Evolutionary conservation across 2,113 vertebrate species (phyloP).

Genomic region (Atlantisia rogersi): DNA sequence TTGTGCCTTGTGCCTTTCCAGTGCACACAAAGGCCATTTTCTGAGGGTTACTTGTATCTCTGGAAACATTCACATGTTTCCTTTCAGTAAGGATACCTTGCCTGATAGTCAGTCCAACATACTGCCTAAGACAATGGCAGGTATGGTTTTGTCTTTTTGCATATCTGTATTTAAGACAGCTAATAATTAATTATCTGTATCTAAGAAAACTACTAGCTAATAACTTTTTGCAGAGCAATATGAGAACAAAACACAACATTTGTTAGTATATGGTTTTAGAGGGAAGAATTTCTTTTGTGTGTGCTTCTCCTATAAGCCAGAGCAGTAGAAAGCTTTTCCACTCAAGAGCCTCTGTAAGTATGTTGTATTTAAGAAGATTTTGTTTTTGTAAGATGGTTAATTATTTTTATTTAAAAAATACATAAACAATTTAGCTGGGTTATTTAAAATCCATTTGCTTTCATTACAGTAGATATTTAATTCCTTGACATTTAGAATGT

Average conservation of each 20-base stretch:
- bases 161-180: background rate
- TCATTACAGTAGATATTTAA: background rate
- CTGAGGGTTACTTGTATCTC: background rate
- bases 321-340: constrained; percentile 28
- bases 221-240: background rate
- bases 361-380: constrained; percentile 9
- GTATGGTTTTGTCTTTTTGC: background rate
- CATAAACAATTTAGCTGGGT: constrained; percentile 5
- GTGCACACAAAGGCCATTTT: background rate
- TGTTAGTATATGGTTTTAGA: background rate
- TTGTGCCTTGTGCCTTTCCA: background rate
- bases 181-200: background rate
- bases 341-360: background rate
- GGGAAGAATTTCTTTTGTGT: constrained; percentile 1
- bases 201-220: background rate
- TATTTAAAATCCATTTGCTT: constrained; percentile 51
- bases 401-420: constrained; percentile 32
- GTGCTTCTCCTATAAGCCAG: background rate
- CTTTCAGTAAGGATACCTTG: background rate
- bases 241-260: background rate
- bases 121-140: background rate
- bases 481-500: background rate
- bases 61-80: background rate
- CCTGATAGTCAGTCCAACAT: background rate
- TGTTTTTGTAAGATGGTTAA: background rate